Base-by-base conservation (phyloP, 1,140 invertebrate genomes). In the Acromyrmex heyeri region DNA sequence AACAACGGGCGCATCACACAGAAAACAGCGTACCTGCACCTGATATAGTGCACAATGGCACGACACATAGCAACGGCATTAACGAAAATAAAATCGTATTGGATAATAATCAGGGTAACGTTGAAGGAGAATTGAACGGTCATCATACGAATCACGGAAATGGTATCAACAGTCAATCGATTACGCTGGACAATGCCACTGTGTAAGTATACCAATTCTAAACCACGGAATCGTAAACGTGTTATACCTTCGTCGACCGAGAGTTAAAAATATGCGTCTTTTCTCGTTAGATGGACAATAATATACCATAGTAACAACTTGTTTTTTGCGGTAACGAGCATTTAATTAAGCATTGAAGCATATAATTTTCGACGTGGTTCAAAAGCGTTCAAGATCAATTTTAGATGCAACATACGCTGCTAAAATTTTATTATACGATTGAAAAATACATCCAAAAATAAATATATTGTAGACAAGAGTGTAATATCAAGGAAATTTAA, bases 171-270 rank as follows among this genome's bases (percentile, higher is more conserved):
- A 94, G 86, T 89, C 94, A 95, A 92, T 93, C 93, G 62, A 94
- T 95, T 81, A 85, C 94, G 81, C 91, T 95, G 92, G 95, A 95
- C 89, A 95, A 95, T 94, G 94, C 93, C 86, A 94, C 95, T 92
- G 94, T 95, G 95, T 95, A 93, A 95, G 95, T 95, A 95, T 92
- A 82, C 48, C 21, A 89, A 91, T 83, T 87, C 79, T 83, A 87
- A 85, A 76, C 81, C 75, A 86, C 85, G 86, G 55, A 89, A 83
- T 82, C n/a, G 72, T 73, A 81, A 89, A 64, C 67, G 59, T 65
- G 50, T 87, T 83, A 77, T 82, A 86, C 72, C 53, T 44, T 70
- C 88, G 55, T 89, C 73, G 65, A 75, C 50, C 61, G 57, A 87
- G 67, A 91, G 70, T 75, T 76, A 21, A 85, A 88, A 76, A 67